phyloP scores from a whole-genome alignment of 92 coral and sea anemone genomes.

The Parazoanthus atlanticus region DNA sequence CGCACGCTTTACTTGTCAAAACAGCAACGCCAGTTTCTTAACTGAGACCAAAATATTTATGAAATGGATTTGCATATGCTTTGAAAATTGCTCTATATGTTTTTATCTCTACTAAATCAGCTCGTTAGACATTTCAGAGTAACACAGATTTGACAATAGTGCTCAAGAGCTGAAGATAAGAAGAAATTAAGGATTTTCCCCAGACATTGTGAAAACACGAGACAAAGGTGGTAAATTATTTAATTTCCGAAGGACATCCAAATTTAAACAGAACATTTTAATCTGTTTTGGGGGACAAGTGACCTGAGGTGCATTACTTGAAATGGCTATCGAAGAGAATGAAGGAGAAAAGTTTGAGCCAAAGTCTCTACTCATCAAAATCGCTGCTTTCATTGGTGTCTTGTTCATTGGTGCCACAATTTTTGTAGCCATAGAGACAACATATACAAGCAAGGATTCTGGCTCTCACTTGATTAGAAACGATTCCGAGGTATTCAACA shows the following conservation, averaged over 20 bases:
- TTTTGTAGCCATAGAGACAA: constrained; percentile 75
- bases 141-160: background rate
- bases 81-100: background rate
- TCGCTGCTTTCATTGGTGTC: constrained; percentile 54
- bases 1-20: background rate
- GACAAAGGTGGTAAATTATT: background rate
- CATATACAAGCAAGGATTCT: constrained; percentile 2
- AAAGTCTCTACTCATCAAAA: constrained; percentile 70
- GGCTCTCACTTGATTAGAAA: constrained; percentile 29
- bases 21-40: background rate
- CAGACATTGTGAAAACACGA: background rate
- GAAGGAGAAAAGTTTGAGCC: constrained; percentile 68
- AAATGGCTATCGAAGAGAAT: constrained; percentile 28
- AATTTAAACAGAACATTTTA: background rate
- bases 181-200: background rate
- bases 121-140: background rate
- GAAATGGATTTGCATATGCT: background rate
- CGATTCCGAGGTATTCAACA: constrained; percentile 25
- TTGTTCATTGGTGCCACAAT: constrained; percentile 86
- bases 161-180: background rate
- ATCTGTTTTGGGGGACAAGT: background rate
- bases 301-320: background rate
- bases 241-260: background rate
- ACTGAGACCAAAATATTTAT: background rate
- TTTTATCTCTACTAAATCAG: background rate